These are phyloP conservation scores for Pseudonaja textilis DNA, from an alignment of 2,113 vertebrate genomes.

Conservation along the genomic window DNA sequence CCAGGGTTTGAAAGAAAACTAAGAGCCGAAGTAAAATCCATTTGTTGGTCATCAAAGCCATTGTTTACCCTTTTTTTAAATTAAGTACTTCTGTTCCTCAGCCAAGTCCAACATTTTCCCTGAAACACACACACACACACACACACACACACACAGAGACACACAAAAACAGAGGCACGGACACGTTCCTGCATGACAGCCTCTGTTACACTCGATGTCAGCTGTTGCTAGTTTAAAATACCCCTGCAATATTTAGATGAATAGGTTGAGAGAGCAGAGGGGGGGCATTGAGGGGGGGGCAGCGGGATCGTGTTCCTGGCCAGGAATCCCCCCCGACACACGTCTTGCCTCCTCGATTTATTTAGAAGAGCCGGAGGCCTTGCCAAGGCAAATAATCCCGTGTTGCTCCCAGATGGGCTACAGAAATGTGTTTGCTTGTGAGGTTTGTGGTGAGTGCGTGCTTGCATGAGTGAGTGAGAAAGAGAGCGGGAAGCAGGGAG, in stretches of 20 bases:
- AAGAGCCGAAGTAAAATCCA: neutral
- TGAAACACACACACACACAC: neutral
- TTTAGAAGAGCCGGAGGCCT: neutral
- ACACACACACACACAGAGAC: neutral
- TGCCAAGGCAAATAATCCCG: neutral
- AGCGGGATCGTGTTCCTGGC: neutral
- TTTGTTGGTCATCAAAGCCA: neutral
- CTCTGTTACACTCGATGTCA: neutral
- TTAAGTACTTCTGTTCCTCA: neutral
- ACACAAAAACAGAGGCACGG: neutral
- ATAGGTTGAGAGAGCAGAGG: neutral
- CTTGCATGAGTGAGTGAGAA: neutral
- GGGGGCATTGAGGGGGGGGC: too few relatives aligned
- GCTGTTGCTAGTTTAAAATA: slow-evolving; percentile 1
- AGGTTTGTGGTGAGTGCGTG: neutral
- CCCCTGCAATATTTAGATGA: slow-evolving; percentile 6
- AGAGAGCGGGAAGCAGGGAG: too few relatives aligned
- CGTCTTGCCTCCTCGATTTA: neutral
- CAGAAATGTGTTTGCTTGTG: neutral
- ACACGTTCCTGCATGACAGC: neutral
- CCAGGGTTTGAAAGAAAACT: neutral
- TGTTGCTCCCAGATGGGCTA: neutral
- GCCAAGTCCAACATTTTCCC: neutral
- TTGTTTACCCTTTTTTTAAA: neutral
- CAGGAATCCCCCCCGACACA: neutral